Conservation (phyloP, 2,113 vertebrate species). For the Actenoides hombroni region DNA sequence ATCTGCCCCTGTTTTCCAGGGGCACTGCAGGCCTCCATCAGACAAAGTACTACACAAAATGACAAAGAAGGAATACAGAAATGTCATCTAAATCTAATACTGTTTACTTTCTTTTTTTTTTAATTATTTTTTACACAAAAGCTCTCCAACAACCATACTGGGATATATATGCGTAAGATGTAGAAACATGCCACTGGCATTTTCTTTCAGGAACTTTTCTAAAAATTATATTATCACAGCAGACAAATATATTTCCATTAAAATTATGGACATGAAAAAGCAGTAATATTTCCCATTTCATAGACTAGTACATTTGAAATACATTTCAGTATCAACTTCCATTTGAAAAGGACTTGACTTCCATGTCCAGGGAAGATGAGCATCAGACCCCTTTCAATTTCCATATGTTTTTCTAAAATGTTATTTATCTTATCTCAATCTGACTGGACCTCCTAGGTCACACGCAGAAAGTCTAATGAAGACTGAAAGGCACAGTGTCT, state of each 20-base stretch:
- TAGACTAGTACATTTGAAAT: neutral
- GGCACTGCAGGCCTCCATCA: neutral
- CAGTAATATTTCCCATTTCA: neutral
- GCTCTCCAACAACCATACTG: neutral
- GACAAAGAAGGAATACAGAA: neutral
- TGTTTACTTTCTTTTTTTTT: neutral
- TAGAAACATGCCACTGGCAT: neutral
- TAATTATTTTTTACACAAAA: neutral
- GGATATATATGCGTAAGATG: neutral
- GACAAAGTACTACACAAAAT: neutral
- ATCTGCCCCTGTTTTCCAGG: neutral
- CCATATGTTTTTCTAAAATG: neutral
- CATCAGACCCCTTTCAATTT: neutral
- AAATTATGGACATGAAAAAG: neutral
- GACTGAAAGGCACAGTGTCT: neutral
- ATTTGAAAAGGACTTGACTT: neutral
- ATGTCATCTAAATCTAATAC: neutral
- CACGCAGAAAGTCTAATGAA: neutral
- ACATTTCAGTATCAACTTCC: neutral
- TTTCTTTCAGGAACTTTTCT: neutral
- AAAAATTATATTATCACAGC: neutral
- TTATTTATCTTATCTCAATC: neutral
- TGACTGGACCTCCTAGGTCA: neutral
- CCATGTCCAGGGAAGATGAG: neutral
- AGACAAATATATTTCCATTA: neutral